A percentile compares a stretch with the other conserved stretches of the same genome.
phyloP scores from a whole-genome alignment of 2,113 vertebrate species.

The Casuarius casuarius region DNA sequence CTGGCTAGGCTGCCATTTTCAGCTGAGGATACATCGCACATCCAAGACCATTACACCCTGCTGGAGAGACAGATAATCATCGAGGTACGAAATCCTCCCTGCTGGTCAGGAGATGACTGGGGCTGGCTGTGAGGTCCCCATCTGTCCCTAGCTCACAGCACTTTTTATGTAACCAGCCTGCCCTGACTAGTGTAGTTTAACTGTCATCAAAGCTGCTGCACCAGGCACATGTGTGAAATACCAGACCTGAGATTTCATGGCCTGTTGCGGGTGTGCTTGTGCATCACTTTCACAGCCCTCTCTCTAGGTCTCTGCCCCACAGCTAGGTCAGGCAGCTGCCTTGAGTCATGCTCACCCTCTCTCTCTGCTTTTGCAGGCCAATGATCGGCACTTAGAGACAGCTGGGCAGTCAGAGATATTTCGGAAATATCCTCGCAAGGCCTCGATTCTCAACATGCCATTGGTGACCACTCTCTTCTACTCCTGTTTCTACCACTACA shows the following conservation, averaged over 20 bases:
- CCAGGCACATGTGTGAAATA: neutral
- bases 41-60: conserved; percentile 93
- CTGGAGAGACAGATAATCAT: conserved; percentile 96
- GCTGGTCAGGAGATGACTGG: neutral
- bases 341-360: neutral
- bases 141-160: neutral
- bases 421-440: conserved; percentile 90
- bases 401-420: conserved; percentile 89
- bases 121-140: neutral
- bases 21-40: conserved; percentile 85
- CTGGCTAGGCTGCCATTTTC: conserved; percentile 88
- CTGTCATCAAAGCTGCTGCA: neutral
- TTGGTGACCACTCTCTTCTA: conserved; percentile 95
- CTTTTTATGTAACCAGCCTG: neutral
- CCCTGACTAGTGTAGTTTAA: neutral
- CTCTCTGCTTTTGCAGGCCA: conserved; percentile 74
- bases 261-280: neutral
- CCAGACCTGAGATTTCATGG: neutral
- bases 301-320: neutral
- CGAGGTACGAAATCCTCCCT: conserved; percentile 81
- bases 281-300: neutral
- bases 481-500: conserved; percentile 95
- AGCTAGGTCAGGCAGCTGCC: neutral
- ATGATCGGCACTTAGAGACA: conserved; percentile 83
- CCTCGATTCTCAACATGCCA: conserved; percentile 94